Base-by-base conservation (phyloP, 2,797 vertebrate species). In the Tragelaphus eurycerus region DNA sequence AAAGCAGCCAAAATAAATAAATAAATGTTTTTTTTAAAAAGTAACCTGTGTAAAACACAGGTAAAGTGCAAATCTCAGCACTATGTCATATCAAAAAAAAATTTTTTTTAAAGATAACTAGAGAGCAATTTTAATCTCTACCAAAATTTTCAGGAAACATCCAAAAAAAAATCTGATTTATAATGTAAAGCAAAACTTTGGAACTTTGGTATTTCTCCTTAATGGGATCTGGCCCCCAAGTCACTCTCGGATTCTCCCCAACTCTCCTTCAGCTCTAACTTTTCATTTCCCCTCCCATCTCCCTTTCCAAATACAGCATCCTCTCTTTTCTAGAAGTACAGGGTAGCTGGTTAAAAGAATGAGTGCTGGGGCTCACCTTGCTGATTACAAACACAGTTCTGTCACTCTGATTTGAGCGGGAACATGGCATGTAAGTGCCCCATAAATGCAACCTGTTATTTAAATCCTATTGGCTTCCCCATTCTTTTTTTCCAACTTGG, bases 41-140 rank as follows among this genome's bases (percentile, higher is more conserved):
- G 76, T 21, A n/a, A 82, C n/a, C 71, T 0, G 0, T 1, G 2
- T 46, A 31, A 79, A 54, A 67, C 1, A 0, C 21, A 8, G 67
- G 27, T 9, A 9, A 25, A 34, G 11, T 13, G n/a, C n/a, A 34
- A 48, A 57, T 46, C 81, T 86, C 38, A 23, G 43, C 25, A 27
- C 27, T 7, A 31, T 0, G 2, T 62, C 25, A 1, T 23, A 11
- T 29, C n/a, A 13, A 43, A 82, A 62, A 84, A 31, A 23, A 64
- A 27, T 0, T 4, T 25, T 34, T 52, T 82, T 52, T 1, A 34
- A 34, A 55, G 21, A 54, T 43, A 86, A 29, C 17, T 46, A 60
- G 34, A 90, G n/a, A 74, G 23, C 34, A 90, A 21, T 50, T 85
- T 85, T 95, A 91, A 89, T 74, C 21, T 87, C 87, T 81, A 57